Percentiles rank a stretch among this genome's conserved stretches.
These are phyloP conservation scores for Otocyon megalotis DNA, from an alignment of 2,113 vertebrate species.

Conservation along the genomic window DNA sequence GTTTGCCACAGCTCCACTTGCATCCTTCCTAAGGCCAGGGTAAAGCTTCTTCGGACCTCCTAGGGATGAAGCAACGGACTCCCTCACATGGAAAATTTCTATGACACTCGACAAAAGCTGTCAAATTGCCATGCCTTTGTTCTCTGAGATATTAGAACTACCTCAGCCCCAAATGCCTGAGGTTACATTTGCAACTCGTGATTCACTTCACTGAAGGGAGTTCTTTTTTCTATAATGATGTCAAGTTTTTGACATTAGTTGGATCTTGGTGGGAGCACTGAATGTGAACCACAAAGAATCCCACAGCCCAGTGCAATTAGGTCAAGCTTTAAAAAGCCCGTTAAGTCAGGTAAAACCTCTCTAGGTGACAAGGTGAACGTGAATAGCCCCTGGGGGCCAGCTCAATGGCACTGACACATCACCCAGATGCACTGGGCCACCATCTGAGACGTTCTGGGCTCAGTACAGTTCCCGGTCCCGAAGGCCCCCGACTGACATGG, in stretches of 20 bases:
- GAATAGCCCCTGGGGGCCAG: background rate
- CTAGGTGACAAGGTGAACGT: too few species aligned
- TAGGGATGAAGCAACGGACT: background rate
- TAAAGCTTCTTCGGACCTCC: background rate
- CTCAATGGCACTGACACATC: background rate
- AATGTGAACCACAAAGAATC: background rate
- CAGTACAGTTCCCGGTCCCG: background rate
- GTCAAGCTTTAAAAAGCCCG: background rate
- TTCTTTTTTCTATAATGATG: background rate
- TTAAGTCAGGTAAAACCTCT: background rate
- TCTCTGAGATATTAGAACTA: conserved; percentile 1
- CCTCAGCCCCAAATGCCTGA: background rate
- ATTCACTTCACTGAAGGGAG: background rate
- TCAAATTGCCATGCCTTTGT: background rate
- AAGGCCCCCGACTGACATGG: background rate
- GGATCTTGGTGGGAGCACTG: background rate
- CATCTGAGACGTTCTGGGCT: background rate
- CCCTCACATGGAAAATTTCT: background rate
- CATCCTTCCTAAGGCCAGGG: background rate
- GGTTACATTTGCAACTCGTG: background rate
- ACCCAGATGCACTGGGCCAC: background rate
- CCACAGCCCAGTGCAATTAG: background rate
- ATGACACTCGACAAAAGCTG: background rate
- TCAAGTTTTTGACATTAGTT: background rate
- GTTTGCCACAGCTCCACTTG: fast-evolving